Evolutionary conservation across 2,113 vertebrate species (phyloP).

Genomic region (Alces alces): DNA sequence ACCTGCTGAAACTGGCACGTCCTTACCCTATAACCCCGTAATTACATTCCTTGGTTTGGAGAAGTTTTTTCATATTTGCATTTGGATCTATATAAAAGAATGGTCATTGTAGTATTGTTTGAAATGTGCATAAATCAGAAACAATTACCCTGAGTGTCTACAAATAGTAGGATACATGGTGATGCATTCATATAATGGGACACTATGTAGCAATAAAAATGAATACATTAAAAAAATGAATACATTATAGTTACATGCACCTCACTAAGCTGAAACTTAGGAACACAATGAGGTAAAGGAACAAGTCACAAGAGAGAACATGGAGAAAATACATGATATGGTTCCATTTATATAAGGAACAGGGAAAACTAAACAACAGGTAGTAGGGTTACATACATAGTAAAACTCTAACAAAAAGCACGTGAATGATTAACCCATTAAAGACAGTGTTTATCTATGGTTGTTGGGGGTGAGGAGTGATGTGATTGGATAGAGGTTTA

Average conservation of each 20-base stretch:
- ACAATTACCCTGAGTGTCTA: not conserved
- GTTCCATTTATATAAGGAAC: not conserved
- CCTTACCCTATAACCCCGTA: not conserved
- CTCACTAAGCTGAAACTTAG: not conserved
- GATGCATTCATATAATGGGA: not conserved
- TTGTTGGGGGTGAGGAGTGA: not conserved
- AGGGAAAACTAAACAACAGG: not conserved
- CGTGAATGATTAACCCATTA: not conserved
- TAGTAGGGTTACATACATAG: not conserved
- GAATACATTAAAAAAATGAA: not conserved
- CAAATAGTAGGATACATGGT: not conserved
- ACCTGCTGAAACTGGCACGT: not conserved
- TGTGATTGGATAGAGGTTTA: not conserved
- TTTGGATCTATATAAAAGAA: not conserved
- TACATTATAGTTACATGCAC: not conserved
- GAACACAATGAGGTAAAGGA: not conserved
- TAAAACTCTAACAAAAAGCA: not conserved
- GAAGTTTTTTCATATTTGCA: not conserved
- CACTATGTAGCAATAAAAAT: not conserved
- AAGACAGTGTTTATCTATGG: not conserved
- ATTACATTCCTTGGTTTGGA: not conserved
- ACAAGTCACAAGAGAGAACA: conserved; percentile 1
- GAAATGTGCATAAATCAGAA: not conserved
- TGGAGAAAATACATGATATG: not conserved
- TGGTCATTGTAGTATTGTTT: not conserved